Base-by-base conservation (phyloP, 2,113 vertebrate genomes). In the Poeciliopsis prolifica region DNA sequence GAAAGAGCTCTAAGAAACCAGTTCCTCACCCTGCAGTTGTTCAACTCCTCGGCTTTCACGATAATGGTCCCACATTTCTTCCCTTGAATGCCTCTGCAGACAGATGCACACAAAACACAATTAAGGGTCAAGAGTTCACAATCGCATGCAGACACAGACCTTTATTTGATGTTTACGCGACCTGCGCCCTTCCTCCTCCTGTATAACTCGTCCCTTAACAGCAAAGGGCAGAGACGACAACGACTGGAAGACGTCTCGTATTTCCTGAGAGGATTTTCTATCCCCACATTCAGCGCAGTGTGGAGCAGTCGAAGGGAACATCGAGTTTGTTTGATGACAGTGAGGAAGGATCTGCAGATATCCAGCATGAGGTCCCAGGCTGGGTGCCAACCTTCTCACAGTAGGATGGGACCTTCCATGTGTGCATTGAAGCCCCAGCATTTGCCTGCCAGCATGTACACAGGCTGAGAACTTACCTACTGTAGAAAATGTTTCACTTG, bases 31-130 rank as follows among this genome's bases (percentile, higher is more conserved):
- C 97, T 94, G 93, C 98, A 99, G 84, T 98, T 99, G 83, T 95
- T 96, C 35, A 99, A 92, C 72, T 99, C 98, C 86, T 99, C 98
- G 4, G 96, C 98, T 86, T 96, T 98, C 75, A 99, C 94, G 66
- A 99, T 98, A 80, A 98, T 95, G 0, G 91, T 97, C 73, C 98
- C 98, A 75, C 98, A 99, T 79, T 98, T 98, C 92, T 96, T 99
- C 60, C 97, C 96, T 61, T 95, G 95, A 88, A 99, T 98, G 82
- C 98, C 98, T 72, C 97, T 99, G 91, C n/a, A 80, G 82, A 77
- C 78, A 85, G 10, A 93, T n/a, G 74, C 86, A 35, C 51, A 80
- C 71, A 63, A 31, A 84, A 70, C 0, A 84, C 5, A 30, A 29
- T 31, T 65, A 69, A 69, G 24, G 28, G 54, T 72, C 66, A 81